A percentile compares a stretch with the other conserved stretches of the same genome.
These are phyloP conservation scores for Pomacea canaliculata DNA, from an alignment of 2,888 invertebrate species.

Conservation along the genomic window DNA sequence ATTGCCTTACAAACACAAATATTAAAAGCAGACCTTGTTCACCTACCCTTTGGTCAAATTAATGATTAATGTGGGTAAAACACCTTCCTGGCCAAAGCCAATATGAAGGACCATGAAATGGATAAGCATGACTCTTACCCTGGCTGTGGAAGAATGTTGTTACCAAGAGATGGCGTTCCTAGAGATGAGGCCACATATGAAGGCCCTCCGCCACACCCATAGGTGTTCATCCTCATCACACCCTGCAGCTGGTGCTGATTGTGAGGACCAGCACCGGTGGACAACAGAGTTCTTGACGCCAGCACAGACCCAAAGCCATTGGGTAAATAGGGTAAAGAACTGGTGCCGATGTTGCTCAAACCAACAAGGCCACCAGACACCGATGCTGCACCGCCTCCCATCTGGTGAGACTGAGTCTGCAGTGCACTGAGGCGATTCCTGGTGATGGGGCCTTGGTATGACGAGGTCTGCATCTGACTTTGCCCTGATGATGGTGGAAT, in stretches of 20 bases:
- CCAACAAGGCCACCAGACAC: not conserved
- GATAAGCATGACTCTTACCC: not conserved
- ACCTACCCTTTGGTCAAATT: too few relatives aligned
- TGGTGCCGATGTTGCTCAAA: too few relatives aligned
- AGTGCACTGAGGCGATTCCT: constrained; percentile 19
- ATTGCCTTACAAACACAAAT: too few relatives aligned
- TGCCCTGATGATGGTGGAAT: not conserved
- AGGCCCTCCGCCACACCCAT: not conserved
- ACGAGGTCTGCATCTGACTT: not conserved
- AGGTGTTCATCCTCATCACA: too few relatives aligned
- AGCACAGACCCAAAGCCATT: too few relatives aligned
- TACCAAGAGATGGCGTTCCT: too few relatives aligned
- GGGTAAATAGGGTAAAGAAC: too few relatives aligned
- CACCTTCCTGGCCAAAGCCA: not conserved
- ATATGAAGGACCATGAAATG: not conserved
- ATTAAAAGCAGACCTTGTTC: too few relatives aligned
- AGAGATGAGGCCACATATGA: too few relatives aligned
- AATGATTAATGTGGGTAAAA: not conserved
- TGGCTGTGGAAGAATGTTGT: constrained; percentile 14
- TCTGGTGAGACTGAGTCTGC: not conserved
- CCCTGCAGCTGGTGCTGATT: too few relatives aligned
- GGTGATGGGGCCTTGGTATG: constrained; percentile 22
- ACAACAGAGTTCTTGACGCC: not conserved
- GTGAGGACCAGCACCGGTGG: not conserved
- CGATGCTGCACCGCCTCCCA: not conserved